Conservation (phyloP, 30 jellyfish, hydroid and myxozoan species). For the Aurelia sp. region DNA sequence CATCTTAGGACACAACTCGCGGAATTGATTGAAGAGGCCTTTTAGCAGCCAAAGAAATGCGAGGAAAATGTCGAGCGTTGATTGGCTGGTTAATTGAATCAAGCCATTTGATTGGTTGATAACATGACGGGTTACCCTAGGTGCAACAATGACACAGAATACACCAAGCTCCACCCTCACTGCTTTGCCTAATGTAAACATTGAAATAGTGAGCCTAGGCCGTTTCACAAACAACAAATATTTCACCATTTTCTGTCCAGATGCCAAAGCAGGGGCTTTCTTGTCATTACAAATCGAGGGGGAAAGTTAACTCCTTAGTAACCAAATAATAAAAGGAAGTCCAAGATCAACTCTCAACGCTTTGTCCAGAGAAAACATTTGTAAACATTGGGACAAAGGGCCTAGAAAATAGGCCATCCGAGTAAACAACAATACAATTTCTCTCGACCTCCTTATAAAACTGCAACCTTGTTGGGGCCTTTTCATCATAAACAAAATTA, state of each 20-base stretch:
- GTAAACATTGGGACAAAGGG: too few relatives aligned
- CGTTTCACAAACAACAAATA: slow-evolving; percentile 7
- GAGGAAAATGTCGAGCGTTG: slow-evolving; percentile 79
- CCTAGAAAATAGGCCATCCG: too few relatives aligned
- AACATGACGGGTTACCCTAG: slow-evolving; percentile 82
- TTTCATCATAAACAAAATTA: too few relatives aligned
- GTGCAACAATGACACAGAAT: slow-evolving; percentile 72
- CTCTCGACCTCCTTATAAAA: too few relatives aligned
- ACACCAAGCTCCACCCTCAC: slow-evolving; percentile 85
- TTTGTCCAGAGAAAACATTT: too few relatives aligned
- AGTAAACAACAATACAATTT: too few relatives aligned
- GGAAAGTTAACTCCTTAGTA: too few relatives aligned
- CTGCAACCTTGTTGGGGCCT: too few relatives aligned
- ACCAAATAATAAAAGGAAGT: too few relatives aligned
- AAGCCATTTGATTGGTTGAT: slow-evolving; percentile 45
- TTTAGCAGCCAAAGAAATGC: slow-evolving; percentile 90
- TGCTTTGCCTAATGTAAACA: slow-evolving; percentile 58
- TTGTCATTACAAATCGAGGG: too few relatives aligned
- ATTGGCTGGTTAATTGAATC: slow-evolving; percentile 58
- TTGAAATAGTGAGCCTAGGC: slow-evolving; percentile 44
- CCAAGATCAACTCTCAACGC: too few relatives aligned
- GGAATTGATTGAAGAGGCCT: slow-evolving; percentile 65
- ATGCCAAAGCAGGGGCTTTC: too few relatives aligned
- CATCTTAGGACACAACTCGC: slow-evolving; percentile 52
- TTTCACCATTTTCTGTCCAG: neutral